Evolutionary conservation across 2,888 invertebrate genomes (phyloP), one percentile per base, ranked within the genome.

Genomic region (Tenthredo scrophulariae): DNA sequence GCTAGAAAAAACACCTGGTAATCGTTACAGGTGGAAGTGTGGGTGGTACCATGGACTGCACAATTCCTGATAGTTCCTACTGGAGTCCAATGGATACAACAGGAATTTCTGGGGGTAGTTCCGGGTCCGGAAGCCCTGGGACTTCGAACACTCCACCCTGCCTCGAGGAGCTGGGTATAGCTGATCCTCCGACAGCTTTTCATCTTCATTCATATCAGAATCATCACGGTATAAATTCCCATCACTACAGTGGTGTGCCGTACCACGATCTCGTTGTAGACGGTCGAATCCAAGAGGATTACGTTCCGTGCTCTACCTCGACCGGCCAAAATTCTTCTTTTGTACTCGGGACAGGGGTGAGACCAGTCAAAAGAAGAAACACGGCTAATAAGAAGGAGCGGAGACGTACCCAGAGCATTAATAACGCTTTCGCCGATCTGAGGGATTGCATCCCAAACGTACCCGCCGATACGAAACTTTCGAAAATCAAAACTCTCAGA

Each of bases 371-470:
- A 91, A 94, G 97, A 84, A 94, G 98, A 85, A 97, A 96, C 87
- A 98, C 98, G 1, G 98, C 98, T 22, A 99, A 99, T 93, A 98
- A 98, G 94, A 99, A 99, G 92, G 99, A 99, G 92, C 93, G 99
- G 10, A 94, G 98, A 87, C 94, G 99, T 84, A 99, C 99, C 0
- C 97, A 98, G 92, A 98, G 97, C 88, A 99, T 99, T 87, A 99
- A 99, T 94, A 98, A 97, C 80, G 99, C 99, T 0, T 99, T 99
- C 92, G 97, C 98, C 0, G 97, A 98, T 90, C 94, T 99, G 0
- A 94, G 99, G 18, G 98, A 98, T 87, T 98, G 98, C 93, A 99
- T 99, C 89, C 99, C 99, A 0, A 98, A 99, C 91, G 98, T 99
- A 0, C 99, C 99, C 0, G 96, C 97, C 0, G 99, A 99, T 91